Percentiles rank a stretch among this genome's conserved stretches.
Conservation (phyloP, 2,888 invertebrate genomes). For the Tolmerus cingulatus region DNA sequence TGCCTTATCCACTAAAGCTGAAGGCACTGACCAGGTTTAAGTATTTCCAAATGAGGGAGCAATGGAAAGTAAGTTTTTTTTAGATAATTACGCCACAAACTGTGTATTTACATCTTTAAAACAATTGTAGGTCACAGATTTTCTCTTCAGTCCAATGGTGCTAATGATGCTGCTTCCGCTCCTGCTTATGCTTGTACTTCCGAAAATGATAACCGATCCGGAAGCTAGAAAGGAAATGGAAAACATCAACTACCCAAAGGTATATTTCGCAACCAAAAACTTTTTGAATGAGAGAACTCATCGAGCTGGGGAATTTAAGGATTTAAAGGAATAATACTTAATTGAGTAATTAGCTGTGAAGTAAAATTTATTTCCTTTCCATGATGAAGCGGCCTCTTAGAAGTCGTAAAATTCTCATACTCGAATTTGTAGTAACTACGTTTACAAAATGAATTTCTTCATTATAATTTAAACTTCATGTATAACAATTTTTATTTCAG, state of each 20-base stretch:
- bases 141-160: slow-evolving; percentile 96
- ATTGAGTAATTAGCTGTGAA: no score
- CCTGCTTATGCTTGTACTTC: slow-evolving; percentile 87
- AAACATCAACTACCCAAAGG: slow-evolving; percentile 73
- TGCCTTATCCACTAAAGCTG: slow-evolving; percentile 91
- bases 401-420: no score
- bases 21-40: slow-evolving; percentile 81
- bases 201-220: slow-evolving; percentile 97
- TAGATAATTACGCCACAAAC: neutral
- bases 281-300: neutral
- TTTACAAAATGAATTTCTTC: neutral
- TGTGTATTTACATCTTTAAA: neutral
- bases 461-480: neutral
- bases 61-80: slow-evolving; percentile 75
- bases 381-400: no score
- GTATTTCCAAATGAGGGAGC: slow-evolving; percentile 93
- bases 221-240: slow-evolving; percentile 96
- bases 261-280: slow-evolving; percentile 41
- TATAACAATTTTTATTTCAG: slow-evolving; percentile 65
- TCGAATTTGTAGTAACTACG: no score
- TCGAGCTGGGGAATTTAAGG: neutral
- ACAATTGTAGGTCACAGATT: slow-evolving; percentile 77
- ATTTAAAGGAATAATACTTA: neutral
- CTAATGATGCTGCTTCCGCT: slow-evolving; percentile 96
- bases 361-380: no score